Evolutionary conservation across 2,113 vertebrate species (phyloP), one percentile per base, ranked within the genome.

Genomic region (Hippocampus guttulatus): DNA sequence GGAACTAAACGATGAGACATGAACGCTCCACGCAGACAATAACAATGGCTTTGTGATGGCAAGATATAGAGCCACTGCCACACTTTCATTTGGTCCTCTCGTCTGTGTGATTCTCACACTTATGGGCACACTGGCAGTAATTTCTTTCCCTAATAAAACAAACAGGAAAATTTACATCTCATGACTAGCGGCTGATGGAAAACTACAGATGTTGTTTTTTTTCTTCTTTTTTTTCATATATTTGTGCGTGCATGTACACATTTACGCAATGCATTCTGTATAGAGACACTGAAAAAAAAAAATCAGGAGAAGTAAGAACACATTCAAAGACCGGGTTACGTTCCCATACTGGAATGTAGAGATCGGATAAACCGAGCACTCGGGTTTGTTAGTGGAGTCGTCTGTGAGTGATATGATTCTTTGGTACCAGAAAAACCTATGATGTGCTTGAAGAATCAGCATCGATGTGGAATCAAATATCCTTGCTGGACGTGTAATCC

Each of bases 261-360:
- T 84, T 88, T 91, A 93, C 90, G 89, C 89, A 81, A 88, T 85
- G 90, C 91, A 90, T 90, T 91, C 85, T 81, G 85, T 84, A 6
- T 38, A 84, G 83, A 85, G 81, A 93, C 85, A 87, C 66, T 18
- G 54, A 90, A 87, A 87, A 84, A 51, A n/a, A 70, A 83, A 38
- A 75, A 78, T 68, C 71, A 84, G 67, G 77, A 79, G 74, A 85
- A 90, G 83, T 78, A 83, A 89, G 87, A 89, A 89, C 81, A 92
- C 92, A 92, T 91, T 92, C 85, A 86, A 65, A 89, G 87, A 91
- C 84, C 83, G 92, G 91, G 87, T 91, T 75, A 76, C 85, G 81
- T 85, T 93, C 93, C 92, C 79, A 72, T 83, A 92, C 76, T 94
- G 95, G 95, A 94, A 95, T 90, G 91, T 77, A 92, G 92, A 93